Percentiles rank a stretch among this genome's conserved stretches.
Evolutionary conservation across 2,797 vertebrate genomes (phyloP).

Genomic region (Semotilus atromaculatus): DNA sequence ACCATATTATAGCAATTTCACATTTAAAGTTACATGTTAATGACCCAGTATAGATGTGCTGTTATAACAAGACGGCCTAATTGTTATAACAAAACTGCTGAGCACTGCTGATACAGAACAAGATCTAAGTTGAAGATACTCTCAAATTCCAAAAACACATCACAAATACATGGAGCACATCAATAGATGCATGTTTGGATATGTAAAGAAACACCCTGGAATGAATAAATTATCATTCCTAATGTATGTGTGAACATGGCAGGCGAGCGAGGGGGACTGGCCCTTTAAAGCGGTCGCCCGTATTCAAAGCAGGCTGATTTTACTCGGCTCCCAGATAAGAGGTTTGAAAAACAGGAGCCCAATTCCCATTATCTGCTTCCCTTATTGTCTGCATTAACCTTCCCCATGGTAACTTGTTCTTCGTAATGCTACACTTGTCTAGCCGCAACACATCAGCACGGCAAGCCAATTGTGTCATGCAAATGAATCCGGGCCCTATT

Average conservation of each 20-base stretch:
- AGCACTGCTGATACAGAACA: neutral
- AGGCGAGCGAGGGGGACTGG: conserved; percentile 62
- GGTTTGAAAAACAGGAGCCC: conserved; percentile 88
- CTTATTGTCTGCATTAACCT: conserved; percentile 93
- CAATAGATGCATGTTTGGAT: conserved; percentile 29
- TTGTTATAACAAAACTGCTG: neutral
- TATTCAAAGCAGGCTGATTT: conserved; percentile 82
- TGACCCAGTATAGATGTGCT: conserved; percentile 3
- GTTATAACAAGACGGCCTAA: neutral
- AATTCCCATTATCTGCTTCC: conserved; percentile 87
- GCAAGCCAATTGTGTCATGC: conserved; percentile 93
- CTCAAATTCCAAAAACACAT: neutral
- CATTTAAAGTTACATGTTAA: neutral
- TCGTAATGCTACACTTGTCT: conserved; percentile 95
- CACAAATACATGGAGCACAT: conserved; percentile 10
- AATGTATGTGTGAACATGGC: conserved; percentile 65
- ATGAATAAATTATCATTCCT: conserved; percentile 50
- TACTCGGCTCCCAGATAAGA: conserved; percentile 79
- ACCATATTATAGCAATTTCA: neutral
- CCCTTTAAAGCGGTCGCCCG: conserved; percentile 76
- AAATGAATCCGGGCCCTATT: conserved; percentile 89
- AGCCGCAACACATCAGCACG: conserved; percentile 88
- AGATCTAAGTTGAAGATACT: neutral
- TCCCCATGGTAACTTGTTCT: conserved; percentile 93
- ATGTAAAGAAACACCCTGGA: conserved; percentile 28